These are phyloP conservation scores for Uromys caudimaculatus DNA, from an alignment of 2,797 vertebrate species.

Conservation along the genomic window DNA sequence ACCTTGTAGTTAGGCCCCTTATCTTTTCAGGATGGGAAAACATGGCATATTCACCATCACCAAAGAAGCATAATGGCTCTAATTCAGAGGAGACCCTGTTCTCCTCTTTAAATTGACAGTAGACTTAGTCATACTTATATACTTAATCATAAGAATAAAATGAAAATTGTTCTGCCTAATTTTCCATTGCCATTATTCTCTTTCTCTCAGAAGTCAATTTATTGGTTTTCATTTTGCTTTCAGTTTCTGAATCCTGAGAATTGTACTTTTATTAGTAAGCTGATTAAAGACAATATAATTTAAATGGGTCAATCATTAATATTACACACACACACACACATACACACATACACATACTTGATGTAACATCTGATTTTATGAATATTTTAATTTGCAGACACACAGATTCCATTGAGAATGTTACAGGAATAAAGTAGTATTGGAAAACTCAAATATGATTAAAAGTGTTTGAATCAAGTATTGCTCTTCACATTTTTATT, in stretches of 20 bases:
- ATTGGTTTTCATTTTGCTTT: constrained; percentile 1
- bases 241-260: background rate
- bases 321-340: background rate
- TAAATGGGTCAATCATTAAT: background rate
- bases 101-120: background rate
- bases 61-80: fast-evolving
- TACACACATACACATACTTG: background rate
- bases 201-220: background rate
- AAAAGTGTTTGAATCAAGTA: background rate
- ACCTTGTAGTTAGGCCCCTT: background rate
- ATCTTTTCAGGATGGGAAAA: background rate
- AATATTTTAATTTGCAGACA: background rate
- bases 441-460: background rate
- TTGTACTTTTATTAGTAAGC: background rate
- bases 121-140: background rate
- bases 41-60: background rate
- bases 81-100: background rate
- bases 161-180: background rate
- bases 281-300: background rate
- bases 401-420: background rate
- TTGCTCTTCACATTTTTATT: background rate
- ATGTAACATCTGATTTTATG: background rate
- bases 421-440: background rate
- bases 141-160: background rate
- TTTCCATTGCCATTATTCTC: background rate